Conservation (phyloP, 1,140 invertebrate species). For the Papilio xuthus region DNA sequence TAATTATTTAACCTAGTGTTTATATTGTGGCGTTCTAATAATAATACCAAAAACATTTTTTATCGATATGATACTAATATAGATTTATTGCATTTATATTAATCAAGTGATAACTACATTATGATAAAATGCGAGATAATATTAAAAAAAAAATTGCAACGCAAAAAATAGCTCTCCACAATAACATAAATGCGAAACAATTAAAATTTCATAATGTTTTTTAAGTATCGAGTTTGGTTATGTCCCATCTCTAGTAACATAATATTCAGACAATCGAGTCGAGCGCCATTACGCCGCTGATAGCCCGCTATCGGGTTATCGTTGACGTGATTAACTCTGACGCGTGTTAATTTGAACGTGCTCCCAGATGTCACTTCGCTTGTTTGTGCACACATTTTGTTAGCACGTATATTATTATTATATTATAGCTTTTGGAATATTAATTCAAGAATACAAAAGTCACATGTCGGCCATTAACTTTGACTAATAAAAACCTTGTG, state of each 20-base stretch:
- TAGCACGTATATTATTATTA: background rate
- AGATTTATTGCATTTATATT: conserved; percentile 1
- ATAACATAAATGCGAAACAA: no score
- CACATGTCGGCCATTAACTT: background rate
- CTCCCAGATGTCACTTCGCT: background rate
- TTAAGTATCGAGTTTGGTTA: no score
- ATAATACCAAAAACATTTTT: background rate
- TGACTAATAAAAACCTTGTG: background rate
- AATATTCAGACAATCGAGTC: background rate
- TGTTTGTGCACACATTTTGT: background rate
- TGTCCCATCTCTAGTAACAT: background rate
- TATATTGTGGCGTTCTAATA: no score
- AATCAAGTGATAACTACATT: no score
- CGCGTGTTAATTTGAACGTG: conserved; percentile 15
- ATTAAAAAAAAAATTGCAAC: no score
- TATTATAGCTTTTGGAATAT: background rate
- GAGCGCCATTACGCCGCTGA: background rate
- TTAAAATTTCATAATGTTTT: background rate
- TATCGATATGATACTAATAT: background rate
- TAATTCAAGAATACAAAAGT: background rate
- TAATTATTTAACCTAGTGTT: no score
- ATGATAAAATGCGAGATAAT: no score
- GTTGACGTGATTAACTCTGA: conserved; percentile 15
- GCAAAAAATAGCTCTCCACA: no score
- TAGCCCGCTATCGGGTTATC: conserved; percentile 24